Evolutionary conservation across 2,888 invertebrate genomes (phyloP).

Genomic region (Lasioglossum villosulum): DNA sequence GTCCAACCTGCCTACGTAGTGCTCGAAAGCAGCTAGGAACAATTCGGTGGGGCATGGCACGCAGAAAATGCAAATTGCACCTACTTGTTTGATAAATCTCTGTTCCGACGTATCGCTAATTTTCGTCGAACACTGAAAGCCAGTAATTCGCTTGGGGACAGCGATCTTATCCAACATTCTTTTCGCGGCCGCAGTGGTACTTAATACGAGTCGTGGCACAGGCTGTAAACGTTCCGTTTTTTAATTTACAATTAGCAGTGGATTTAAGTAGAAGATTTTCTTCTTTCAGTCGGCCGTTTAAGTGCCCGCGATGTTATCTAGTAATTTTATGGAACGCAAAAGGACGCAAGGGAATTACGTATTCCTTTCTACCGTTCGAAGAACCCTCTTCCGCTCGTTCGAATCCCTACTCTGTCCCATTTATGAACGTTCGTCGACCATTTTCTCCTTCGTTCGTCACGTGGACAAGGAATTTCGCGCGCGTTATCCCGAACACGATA

Average conservation of each 20-base stretch:
- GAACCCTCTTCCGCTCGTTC: slow-evolving; percentile 24
- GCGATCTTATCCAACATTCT: slow-evolving; percentile 28
- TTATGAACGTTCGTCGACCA: background rate
- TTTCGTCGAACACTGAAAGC: background rate
- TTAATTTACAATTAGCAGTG: slow-evolving; percentile 55
- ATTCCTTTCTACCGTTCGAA: slow-evolving; percentile 37
- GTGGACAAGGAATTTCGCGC: background rate
- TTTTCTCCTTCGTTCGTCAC: slow-evolving; percentile 18
- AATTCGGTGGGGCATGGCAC: background rate
- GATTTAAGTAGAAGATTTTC: slow-evolving; percentile 43
- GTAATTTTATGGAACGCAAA: slow-evolving; percentile 52
- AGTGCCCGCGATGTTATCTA: slow-evolving; percentile 49
- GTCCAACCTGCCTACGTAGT: background rate
- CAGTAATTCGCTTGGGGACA: slow-evolving; percentile 22
- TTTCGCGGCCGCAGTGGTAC: slow-evolving; percentile 20
- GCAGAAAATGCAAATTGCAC: background rate
- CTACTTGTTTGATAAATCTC: slow-evolving; percentile 24
- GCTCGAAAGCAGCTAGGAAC: background rate
- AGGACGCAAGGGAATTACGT: slow-evolving; percentile 43
- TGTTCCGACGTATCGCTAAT: slow-evolving; percentile 2
- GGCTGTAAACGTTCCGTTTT: slow-evolving; percentile 41
- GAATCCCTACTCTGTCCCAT: background rate
- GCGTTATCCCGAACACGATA: background rate
- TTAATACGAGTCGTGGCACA: slow-evolving; percentile 17
- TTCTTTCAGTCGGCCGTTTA: slow-evolving; percentile 38